Conservation (phyloP, 2,113 vertebrate species). For the Rhinoptilus africanus region DNA sequence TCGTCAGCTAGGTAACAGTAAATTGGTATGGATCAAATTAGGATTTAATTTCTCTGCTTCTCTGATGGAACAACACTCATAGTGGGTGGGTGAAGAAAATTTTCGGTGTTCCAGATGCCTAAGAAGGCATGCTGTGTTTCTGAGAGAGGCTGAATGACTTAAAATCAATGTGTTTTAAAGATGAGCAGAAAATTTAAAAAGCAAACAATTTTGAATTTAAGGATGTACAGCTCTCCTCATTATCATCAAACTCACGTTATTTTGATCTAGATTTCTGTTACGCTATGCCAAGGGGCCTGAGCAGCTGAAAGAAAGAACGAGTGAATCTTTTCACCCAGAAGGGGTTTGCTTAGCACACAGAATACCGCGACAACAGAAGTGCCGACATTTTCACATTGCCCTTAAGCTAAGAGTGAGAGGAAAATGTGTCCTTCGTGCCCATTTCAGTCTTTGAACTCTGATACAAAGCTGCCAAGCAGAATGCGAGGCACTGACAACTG, state of each 20-base stretch:
- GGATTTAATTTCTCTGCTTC: neutral
- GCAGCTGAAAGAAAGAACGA: neutral
- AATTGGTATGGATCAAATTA: neutral
- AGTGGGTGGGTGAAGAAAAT: neutral
- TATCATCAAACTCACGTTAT: neutral
- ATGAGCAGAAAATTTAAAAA: neutral
- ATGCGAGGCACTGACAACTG: neutral
- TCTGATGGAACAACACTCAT: neutral
- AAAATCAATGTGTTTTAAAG: neutral
- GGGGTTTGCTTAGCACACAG: neutral
- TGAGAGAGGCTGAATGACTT: neutral
- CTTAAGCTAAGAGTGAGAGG: neutral
- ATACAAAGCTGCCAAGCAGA: neutral
- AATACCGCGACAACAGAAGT: neutral
- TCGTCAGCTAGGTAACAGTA: neutral
- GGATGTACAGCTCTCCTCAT: neutral
- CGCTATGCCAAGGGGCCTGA: neutral
- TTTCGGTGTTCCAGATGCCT: neutral
- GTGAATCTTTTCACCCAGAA: neutral
- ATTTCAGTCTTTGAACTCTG: neutral
- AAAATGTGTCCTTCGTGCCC: neutral
- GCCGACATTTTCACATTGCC: neutral
- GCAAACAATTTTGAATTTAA: neutral
- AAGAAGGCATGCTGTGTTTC: neutral
- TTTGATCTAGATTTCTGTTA: neutral